These are phyloP conservation scores for Crotalus viridis DNA, from an alignment of 2,113 vertebrate species.

Conservation along the genomic window DNA sequence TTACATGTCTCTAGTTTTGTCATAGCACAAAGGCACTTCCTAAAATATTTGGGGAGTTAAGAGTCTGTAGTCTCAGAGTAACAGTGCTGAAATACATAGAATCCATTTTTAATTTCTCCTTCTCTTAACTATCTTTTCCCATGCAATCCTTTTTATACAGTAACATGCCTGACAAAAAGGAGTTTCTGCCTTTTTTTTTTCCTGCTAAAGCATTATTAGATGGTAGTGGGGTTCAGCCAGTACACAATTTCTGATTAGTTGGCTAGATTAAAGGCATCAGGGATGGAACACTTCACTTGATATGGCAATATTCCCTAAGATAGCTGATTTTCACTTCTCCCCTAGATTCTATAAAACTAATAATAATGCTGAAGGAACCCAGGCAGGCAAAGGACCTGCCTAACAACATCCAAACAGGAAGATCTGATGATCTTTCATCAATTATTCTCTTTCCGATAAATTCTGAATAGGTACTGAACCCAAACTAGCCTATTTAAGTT, in stretches of 20 bases:
- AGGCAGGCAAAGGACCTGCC: not conserved
- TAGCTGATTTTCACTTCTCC: not conserved
- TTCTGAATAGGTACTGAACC: not conserved
- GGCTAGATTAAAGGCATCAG: not conserved
- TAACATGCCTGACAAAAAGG: not conserved
- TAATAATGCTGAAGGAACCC: not conserved
- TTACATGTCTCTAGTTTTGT: not conserved
- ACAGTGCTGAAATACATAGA: not conserved
- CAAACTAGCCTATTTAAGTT: not conserved
- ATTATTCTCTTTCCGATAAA: not conserved
- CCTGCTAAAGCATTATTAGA: not conserved
- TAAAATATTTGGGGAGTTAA: not conserved
- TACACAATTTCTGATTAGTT: not conserved
- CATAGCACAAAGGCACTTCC: not conserved
- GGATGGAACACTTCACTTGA: not conserved
- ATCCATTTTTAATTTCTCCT: not conserved
- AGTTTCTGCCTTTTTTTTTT: not conserved
- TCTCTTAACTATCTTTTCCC: not conserved
- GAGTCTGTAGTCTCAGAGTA: not conserved
- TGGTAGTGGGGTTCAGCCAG: not conserved
- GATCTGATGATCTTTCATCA: not conserved
- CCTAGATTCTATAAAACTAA: not conserved
- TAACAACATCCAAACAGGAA: not conserved
- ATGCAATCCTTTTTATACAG: not conserved
- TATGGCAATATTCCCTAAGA: not conserved